Percentiles rank a stretch among this genome's conserved stretches.
Conservation (phyloP, 1,140 invertebrate genomes). For the Thereuonema tuberculata region DNA sequence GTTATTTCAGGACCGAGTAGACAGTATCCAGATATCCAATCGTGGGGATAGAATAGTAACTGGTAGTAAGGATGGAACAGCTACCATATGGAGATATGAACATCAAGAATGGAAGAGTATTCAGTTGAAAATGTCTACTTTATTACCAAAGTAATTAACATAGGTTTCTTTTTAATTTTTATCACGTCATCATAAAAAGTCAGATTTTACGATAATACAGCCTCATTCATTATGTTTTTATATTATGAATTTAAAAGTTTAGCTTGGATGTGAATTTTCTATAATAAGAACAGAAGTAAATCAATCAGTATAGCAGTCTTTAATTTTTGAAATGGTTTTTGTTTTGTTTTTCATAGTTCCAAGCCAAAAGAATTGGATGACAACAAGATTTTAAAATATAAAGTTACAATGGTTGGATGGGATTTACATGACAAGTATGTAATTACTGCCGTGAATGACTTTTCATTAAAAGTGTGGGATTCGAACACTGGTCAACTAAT, state of each 20-base stretch:
- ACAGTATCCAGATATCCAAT: constrained; percentile 92
- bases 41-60: constrained; percentile 71
- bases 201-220: constrained; percentile 8
- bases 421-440: constrained; percentile 72
- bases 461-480: constrained; percentile 80
- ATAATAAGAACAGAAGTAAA: not conserved
- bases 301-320: not conserved
- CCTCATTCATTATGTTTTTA: too few relatives aligned
- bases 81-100: constrained; percentile 83
- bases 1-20: constrained; percentile 66
- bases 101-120: constrained; percentile 73
- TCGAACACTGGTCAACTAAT: constrained; percentile 34
- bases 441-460: constrained; percentile 77
- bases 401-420: constrained; percentile 96
- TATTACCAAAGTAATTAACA: constrained; percentile 14
- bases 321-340: too few relatives aligned
- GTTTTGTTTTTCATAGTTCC: constrained; percentile 6
- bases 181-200: constrained; percentile 5
- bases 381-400: constrained; percentile 43
- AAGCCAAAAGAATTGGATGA: constrained; percentile 40
- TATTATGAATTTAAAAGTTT: too few relatives aligned
- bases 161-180: too few relatives aligned
- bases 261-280: not conserved
- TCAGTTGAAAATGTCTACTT: constrained; percentile 51
- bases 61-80: constrained; percentile 92